A percentile compares a stretch with the other conserved stretches of the same genome.
Conservation (phyloP, 1,140 invertebrate genomes). For the Saccostrea echinata region DNA sequence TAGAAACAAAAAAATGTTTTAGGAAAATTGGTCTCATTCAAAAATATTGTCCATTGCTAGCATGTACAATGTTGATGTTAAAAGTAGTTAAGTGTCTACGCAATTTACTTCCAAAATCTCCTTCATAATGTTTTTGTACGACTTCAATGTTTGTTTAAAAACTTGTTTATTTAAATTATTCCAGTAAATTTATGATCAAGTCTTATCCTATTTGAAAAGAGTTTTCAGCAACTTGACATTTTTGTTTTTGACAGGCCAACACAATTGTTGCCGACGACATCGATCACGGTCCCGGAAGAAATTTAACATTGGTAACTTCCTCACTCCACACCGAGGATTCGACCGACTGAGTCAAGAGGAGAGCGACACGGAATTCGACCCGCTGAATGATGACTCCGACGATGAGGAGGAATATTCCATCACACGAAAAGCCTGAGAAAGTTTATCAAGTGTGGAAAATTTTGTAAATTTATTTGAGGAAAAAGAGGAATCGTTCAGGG, state of each 20-base stretch:
- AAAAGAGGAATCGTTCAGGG: no score
- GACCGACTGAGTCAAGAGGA: conserved; percentile 68
- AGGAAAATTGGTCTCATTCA: no score
- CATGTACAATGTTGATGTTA: no score
- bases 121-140: no score
- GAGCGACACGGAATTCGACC: conserved; percentile 68
- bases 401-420: conserved; percentile 68
- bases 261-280: conserved; percentile 62
- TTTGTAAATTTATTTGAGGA: background rate
- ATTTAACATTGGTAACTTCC: conserved; percentile 65
- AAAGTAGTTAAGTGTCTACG: no score
- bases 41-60: no score
- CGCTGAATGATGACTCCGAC: conserved; percentile 63
- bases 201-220: background rate
- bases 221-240: background rate
- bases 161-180: no score
- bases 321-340: conserved; percentile 68
- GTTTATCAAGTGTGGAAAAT: background rate
- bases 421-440: conserved; percentile 55
- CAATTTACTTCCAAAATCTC: no score
- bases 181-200: no score
- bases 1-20: no score
- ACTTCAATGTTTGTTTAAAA: no score
- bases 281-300: conserved; percentile 56
- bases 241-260: conserved; percentile 54